Conservation (phyloP, 2,113 vertebrate species). For the Rhipidura dahli region DNA sequence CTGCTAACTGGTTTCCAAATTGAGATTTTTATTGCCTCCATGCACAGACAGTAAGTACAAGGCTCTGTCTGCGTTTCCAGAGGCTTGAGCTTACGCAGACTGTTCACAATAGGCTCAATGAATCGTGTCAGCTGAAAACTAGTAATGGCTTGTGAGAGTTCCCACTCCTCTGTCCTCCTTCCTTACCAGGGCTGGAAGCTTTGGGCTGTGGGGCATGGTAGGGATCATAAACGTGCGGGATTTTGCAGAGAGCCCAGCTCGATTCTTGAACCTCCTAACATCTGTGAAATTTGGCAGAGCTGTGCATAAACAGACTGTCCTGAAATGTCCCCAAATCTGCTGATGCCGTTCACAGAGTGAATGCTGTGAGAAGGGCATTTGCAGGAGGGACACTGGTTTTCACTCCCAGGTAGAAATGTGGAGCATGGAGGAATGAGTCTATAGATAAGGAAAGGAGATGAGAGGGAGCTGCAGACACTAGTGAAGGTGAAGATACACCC, state of each 20-base stretch:
- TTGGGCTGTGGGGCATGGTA: neutral
- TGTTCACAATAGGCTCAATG: slow-evolving; percentile 2
- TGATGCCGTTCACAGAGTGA: neutral
- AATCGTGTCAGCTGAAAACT: slow-evolving; percentile 26
- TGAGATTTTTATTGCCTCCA: slow-evolving; percentile 62
- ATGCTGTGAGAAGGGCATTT: neutral
- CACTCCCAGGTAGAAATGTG: neutral
- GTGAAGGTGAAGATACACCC: neutral
- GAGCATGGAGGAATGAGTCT: neutral
- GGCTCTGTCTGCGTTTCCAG: slow-evolving; percentile 15
- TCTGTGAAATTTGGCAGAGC: slow-evolving; percentile 7
- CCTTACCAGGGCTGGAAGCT: neutral
- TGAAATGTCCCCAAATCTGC: neutral
- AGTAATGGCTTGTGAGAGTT: neutral
- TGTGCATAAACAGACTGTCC: neutral
- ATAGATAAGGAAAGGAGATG: neutral
- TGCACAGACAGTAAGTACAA: slow-evolving; percentile 33
- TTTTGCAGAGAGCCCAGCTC: neutral
- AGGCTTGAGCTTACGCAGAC: neutral
- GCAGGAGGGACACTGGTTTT: neutral
- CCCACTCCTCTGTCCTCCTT: neutral
- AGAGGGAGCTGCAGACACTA: neutral
- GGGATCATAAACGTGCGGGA: neutral
- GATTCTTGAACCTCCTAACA: neutral
- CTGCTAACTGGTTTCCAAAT: slow-evolving; percentile 68